Conservation (phyloP, 2,797 vertebrate genomes). For the Chelidonichthys spinosus region DNA sequence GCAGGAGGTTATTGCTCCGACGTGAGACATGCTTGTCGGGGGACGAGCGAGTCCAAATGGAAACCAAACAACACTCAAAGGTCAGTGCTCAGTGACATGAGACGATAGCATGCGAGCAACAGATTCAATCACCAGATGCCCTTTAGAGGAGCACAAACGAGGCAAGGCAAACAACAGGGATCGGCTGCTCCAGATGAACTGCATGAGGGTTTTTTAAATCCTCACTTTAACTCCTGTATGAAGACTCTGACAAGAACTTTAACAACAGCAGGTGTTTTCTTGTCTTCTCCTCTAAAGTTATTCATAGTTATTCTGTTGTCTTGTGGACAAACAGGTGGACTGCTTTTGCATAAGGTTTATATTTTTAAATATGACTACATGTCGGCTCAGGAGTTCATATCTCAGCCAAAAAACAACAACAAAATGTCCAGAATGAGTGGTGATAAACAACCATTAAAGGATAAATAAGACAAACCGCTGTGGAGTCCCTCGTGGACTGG, state of each 20-base stretch:
- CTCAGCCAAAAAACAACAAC: background rate
- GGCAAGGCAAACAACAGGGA: constrained; percentile 12
- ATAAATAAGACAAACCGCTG: too few species aligned
- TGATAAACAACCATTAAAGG: background rate
- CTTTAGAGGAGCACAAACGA: constrained; percentile 54
- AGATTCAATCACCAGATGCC: constrained; percentile 58
- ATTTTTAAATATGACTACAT: constrained; percentile 23
- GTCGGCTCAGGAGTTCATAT: constrained; percentile 7
- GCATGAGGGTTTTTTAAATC: too few species aligned
- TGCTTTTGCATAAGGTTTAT: constrained; percentile 31
- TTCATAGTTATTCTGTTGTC: background rate
- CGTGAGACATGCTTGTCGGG: background rate
- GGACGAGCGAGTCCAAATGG: constrained; percentile 27
- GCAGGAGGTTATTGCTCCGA: background rate
- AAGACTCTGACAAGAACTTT: background rate
- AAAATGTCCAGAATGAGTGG: background rate
- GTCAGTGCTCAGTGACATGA: constrained; percentile 54
- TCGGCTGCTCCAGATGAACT: constrained; percentile 24
- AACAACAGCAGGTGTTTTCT: background rate
- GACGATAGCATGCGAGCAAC: constrained; percentile 17
- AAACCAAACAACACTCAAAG: constrained; percentile 62
- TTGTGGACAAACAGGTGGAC: background rate
- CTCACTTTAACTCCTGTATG: background rate
- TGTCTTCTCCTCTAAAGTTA: background rate
- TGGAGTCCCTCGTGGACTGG: too few species aligned